phyloP scores from a whole-genome alignment of 2,888 invertebrate genomes.

The Helobdella robusta region DNA sequence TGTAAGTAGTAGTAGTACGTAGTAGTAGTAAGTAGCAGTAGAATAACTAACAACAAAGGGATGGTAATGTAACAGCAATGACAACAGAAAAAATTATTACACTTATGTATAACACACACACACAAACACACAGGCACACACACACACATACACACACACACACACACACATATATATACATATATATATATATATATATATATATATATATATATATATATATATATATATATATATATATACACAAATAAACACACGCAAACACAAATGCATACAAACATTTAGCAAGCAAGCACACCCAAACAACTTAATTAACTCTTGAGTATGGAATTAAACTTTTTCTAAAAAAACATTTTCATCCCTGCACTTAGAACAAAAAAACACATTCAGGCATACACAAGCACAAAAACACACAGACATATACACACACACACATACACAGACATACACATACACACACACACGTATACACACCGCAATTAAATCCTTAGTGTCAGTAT shows the following conservation, averaged over 20 bases:
- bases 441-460: not conserved
- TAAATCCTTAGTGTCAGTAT: constrained; percentile 37
- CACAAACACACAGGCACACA: constrained; percentile 12
- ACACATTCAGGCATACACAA: not conserved
- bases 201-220: not conserved
- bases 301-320: too few species aligned
- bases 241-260: not conserved
- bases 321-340: too few species aligned
- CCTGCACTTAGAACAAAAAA: not conserved
- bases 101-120: too few species aligned
- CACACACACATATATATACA: constrained; percentile 2
- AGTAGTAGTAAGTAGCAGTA: constrained; percentile 1
- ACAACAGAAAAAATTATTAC: not conserved
- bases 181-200: constrained; percentile 1
- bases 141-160: not conserved
- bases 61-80: too few species aligned
- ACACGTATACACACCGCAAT: not conserved
- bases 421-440: not conserved
- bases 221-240: not conserved
- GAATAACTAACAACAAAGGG: too few species aligned
- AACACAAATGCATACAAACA: not conserved
- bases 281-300: too few species aligned
- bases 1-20: not conserved
- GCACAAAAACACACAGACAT: constrained; percentile 6
- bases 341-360: not conserved